Evolutionary conservation across 2,888 invertebrate genomes (phyloP).

Genomic region (Dichetophora obliterata): DNA sequence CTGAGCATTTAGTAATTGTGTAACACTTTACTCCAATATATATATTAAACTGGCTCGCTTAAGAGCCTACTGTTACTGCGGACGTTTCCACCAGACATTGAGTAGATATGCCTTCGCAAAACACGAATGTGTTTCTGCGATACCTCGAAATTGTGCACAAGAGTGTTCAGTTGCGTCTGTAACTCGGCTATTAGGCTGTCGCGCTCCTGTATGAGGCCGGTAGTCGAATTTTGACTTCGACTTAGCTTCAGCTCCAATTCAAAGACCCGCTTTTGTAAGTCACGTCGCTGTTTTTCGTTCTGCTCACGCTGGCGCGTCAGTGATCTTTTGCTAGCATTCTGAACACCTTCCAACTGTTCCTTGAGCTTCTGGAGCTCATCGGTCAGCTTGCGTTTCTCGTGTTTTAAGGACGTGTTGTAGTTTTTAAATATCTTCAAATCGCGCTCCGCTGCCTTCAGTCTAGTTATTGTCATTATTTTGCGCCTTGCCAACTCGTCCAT

Average conservation of each 20-base stretch:
- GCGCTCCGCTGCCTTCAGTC: slow-evolving; percentile 60
- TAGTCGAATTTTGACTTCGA: slow-evolving; percentile 65
- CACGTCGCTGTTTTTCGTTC: slow-evolving; percentile 63
- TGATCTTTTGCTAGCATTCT: slow-evolving; percentile 60
- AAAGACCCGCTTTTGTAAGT: slow-evolving; percentile 64
- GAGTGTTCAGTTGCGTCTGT: slow-evolving; percentile 64
- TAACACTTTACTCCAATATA: background rate
- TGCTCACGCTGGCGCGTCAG: slow-evolving; percentile 65
- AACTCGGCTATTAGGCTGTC: slow-evolving; percentile 66
- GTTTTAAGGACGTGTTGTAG: slow-evolving; percentile 60
- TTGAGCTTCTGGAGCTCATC: slow-evolving; percentile 58
- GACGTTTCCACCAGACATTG: slow-evolving; percentile 55
- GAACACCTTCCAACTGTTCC: slow-evolving; percentile 59
- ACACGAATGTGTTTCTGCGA: slow-evolving; percentile 68
- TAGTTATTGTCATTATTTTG: slow-evolving; percentile 56
- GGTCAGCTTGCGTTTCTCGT: slow-evolving; percentile 61
- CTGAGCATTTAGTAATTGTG: background rate
- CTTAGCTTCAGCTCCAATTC: slow-evolving; percentile 66
- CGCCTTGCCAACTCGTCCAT: slow-evolving; percentile 63
- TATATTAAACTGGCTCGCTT: slow-evolving; percentile 31
- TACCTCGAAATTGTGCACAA: slow-evolving; percentile 67
- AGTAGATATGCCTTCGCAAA: slow-evolving; percentile 65
- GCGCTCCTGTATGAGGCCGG: slow-evolving; percentile 63
- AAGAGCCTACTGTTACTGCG: slow-evolving; percentile 39
- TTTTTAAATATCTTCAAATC: slow-evolving; percentile 65